Evolutionary conservation across 2,797 vertebrate species (phyloP).

Genomic region (Propithecus perrieri): DNA sequence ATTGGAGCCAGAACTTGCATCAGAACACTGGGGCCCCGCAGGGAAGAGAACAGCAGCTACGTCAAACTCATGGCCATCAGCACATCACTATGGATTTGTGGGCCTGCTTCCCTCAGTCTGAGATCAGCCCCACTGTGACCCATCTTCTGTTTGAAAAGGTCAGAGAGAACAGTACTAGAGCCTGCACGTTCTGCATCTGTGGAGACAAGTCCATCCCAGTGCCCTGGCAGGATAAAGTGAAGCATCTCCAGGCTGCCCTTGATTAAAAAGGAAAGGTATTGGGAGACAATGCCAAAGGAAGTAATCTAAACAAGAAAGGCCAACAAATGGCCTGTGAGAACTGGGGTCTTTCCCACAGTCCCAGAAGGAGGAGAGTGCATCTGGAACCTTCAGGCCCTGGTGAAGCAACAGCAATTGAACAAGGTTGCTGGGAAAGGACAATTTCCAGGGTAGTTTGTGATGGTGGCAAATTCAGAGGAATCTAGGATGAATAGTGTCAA

Average conservation of each 20-base stretch:
- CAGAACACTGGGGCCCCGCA: slow-evolving; percentile 63
- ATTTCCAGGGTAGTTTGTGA: neutral
- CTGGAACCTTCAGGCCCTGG: neutral
- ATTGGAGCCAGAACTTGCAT: slow-evolving; percentile 70
- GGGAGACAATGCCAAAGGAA: neutral
- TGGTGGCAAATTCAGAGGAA: neutral
- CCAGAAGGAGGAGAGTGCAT: neutral
- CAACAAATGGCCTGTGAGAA: neutral
- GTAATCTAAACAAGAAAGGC: slow-evolving; percentile 34
- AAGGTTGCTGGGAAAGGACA: neutral
- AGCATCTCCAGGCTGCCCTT: neutral
- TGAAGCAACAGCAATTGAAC: neutral
- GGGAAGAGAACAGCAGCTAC: slow-evolving; percentile 51
- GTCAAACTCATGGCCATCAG: slow-evolving; percentile 28
- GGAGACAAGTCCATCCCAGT: neutral
- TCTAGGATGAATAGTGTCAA: neutral
- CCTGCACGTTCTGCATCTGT: neutral
- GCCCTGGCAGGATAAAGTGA: neutral
- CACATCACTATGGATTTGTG: neutral
- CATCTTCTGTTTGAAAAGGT: neutral
- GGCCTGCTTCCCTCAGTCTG: neutral
- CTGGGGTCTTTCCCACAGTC: neutral
- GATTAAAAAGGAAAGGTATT: slow-evolving; percentile 12
- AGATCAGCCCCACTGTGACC: neutral
- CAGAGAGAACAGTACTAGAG: neutral